phyloP scores from a whole-genome alignment of 2,888 invertebrate species.

The Ctena decussata region DNA sequence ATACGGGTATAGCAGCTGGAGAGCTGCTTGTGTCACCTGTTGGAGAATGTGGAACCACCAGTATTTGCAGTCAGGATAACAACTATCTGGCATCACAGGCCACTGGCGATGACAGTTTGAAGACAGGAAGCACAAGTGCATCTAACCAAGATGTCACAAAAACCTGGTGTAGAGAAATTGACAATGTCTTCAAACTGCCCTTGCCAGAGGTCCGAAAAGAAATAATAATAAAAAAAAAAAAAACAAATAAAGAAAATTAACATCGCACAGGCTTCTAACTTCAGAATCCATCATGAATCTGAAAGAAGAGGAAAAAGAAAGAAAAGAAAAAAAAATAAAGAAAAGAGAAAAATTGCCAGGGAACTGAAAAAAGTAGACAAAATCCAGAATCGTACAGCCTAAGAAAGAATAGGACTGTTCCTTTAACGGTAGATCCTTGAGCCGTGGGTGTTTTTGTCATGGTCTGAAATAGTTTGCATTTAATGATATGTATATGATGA shows the following conservation, averaged over 20 bases:
- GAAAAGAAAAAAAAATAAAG: not conserved
- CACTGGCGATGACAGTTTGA: not conserved
- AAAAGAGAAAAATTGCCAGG: not conserved
- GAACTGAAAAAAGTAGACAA: not conserved
- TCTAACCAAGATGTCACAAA: not conserved
- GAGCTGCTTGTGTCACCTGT: no score
- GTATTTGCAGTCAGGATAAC: not conserved
- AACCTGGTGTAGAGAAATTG: not conserved
- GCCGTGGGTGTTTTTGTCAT: no score
- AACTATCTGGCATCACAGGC: not conserved
- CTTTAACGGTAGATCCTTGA: no score
- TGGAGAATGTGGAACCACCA: not conserved
- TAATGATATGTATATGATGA: no score
- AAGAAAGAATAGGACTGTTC: no score
- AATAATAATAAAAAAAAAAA: no score
- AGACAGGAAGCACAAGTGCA: not conserved
- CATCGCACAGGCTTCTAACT: not conserved
- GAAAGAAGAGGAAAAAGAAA: not conserved
- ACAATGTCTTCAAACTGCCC: not conserved
- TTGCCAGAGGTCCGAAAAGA: not conserved
- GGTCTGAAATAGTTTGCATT: no score
- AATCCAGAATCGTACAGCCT: no score
- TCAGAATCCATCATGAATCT: not conserved
- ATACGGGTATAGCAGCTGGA: no score
- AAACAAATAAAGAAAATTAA: not conserved